Conservation (phyloP, 1,140 invertebrate species). For the Apis florea region DNA sequence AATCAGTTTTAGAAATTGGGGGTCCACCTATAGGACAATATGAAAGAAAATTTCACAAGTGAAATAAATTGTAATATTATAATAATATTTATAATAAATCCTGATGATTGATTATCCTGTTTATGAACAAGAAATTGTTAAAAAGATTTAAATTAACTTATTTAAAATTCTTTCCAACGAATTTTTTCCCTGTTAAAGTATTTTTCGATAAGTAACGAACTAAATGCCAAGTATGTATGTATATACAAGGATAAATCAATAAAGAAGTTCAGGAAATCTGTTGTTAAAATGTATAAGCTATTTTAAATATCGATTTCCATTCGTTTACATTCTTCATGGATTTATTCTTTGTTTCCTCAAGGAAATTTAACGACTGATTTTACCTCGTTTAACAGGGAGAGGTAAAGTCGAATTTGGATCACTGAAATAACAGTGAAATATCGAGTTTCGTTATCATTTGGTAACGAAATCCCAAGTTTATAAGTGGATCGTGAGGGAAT, state of each 20-base stretch:
- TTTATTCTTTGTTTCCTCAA: neutral
- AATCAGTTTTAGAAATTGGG: conserved; percentile 38
- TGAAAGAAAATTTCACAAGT: conserved; percentile 25
- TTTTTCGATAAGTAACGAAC: neutral
- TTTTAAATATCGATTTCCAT: conserved; percentile 27
- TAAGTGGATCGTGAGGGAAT: conserved; percentile 1
- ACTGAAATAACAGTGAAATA: neutral
- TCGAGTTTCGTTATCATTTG: neutral
- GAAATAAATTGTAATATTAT: too few species aligned
- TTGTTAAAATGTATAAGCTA: too few species aligned
- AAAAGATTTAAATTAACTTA: too few species aligned
- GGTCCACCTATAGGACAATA: conserved; percentile 24
- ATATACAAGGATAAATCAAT: neutral
- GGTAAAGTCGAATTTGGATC: neutral
- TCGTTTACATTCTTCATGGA: neutral
- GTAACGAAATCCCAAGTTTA: neutral
- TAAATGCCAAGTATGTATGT: neutral
- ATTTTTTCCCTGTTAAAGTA: too few species aligned
- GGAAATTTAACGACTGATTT: neutral
- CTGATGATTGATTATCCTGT: too few species aligned
- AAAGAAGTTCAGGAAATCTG: neutral
- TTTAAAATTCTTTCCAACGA: too few species aligned
- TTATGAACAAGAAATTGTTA: too few species aligned
- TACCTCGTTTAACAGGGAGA: neutral
- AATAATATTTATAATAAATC: too few species aligned